A percentile compares a stretch with the other conserved stretches of the same genome.
These are phyloP conservation scores for Indicator maculatus DNA, from an alignment of 2,113 vertebrate genomes.

Conservation along the genomic window DNA sequence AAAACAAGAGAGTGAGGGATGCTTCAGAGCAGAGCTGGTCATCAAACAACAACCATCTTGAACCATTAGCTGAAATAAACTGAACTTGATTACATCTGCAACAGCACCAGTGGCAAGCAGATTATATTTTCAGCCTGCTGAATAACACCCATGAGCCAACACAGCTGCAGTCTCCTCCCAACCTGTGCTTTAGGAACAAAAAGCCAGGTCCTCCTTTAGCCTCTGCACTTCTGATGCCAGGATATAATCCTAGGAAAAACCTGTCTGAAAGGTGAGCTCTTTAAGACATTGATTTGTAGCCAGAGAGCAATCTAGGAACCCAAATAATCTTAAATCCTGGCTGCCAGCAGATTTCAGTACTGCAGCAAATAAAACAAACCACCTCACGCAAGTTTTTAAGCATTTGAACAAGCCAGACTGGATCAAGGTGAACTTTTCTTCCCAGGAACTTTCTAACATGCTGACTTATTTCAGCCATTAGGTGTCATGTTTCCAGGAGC, in stretches of 20 bases:
- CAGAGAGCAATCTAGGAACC: not conserved
- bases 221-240: rapidly evolving
- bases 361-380: not conserved
- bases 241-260: not conserved
- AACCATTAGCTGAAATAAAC: not conserved
- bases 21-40: not conserved
- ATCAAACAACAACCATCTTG: not conserved
- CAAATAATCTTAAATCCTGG: not conserved
- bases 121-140: not conserved
- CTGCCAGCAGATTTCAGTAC: not conserved
- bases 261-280: not conserved
- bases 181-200: not conserved
- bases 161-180: not conserved
- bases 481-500: not conserved
- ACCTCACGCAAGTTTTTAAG: not conserved
- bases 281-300: not conserved
- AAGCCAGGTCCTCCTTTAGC: not conserved
- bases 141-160: not conserved
- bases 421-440: not conserved
- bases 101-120: not conserved
- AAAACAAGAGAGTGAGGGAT: not conserved
- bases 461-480: not conserved
- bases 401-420: not conserved
- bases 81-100: not conserved
- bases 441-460: not conserved